Evolutionary conservation across 2,888 invertebrate genomes (phyloP).

Genomic region (Parthenolecanium corni): DNA sequence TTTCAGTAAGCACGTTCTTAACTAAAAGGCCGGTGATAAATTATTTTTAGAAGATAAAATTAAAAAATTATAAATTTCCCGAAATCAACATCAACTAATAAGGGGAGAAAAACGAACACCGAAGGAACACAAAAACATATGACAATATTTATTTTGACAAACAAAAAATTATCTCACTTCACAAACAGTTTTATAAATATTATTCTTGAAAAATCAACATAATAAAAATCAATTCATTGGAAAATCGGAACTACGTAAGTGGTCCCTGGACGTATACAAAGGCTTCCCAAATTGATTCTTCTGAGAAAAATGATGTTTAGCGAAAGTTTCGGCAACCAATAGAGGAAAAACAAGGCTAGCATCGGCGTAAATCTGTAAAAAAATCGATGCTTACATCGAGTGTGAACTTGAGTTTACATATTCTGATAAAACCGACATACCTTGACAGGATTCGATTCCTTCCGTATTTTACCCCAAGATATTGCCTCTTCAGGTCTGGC

Average conservation of each 20-base stretch:
- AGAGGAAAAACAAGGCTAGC: constrained; percentile 89
- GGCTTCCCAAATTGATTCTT: background rate
- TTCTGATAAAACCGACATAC: constrained; percentile 37
- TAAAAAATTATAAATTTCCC: background rate
- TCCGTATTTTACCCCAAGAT: constrained; percentile 96
- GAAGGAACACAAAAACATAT: background rate
- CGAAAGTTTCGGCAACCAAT: constrained; percentile 92
- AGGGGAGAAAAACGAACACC: too few relatives aligned
- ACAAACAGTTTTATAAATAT: too few relatives aligned
- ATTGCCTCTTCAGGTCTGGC: constrained; percentile 96
- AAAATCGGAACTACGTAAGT: too few relatives aligned
- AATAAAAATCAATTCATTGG: too few relatives aligned
- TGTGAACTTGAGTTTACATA: background rate
- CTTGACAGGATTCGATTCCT: constrained; percentile 80
- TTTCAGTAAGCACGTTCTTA: too few relatives aligned
- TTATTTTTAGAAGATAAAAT: too few relatives aligned
- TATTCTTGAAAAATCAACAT: background rate
- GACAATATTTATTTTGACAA: background rate
- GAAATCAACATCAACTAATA: too few relatives aligned
- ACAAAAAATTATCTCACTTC: too few relatives aligned
- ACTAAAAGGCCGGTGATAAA: too few relatives aligned
- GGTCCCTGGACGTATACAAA: background rate
- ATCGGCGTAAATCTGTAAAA: constrained; percentile 66
- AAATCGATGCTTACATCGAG: background rate
- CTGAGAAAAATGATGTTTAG: constrained; percentile 41